Base-by-base conservation (phyloP, 2,113 vertebrate genomes). In the Amblyopsis rosae region DNA sequence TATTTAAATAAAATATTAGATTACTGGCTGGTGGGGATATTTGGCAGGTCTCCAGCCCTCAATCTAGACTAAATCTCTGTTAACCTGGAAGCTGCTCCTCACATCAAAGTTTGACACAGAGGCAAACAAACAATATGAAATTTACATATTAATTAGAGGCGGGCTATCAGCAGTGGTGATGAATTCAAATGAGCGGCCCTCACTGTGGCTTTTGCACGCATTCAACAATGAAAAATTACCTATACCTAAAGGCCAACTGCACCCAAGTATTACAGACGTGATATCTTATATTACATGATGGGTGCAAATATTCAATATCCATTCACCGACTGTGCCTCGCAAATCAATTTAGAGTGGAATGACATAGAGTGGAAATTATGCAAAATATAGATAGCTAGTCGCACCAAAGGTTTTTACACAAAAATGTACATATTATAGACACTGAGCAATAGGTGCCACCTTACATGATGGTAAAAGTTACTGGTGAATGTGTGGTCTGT, bases 91-190 rank as follows among this genome's bases (percentile, higher is more conserved):
- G 87, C 81, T 3, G 82, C 82, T 85, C 82, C 81, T 85, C 86
- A 84, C 89, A 90, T 91, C 86, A 90, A 92, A 93, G 90, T 91
- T 87, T 88, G 88, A 93, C 89, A 90, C 83, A 55, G 80, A 77
- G 26, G 86, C 84, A 92, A 92, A 92, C 91, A 94, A 92, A 93
- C 89, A 92, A 88, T 87, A 86, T 84, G 70, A 83, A 82, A 92
- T 94, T 92, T 92, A 88, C 89, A 92, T 94, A 91, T 94, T 93
- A 93, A 93, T 93, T 93, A 93, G 88, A 63, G 73, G 69, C 72
- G 45, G 75, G 83, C 80, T 77, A 82, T 84, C 75, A 73, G 83
- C 70, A 79, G 62, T 48, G 72, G 46, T 78, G 83, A 80, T 89
- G 91, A 90, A 93, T 93, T 88, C 83, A 85, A 89, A 93, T 90